Evolutionary conservation across 2,113 vertebrate species (phyloP).

Genomic region (Notothenia rossii): DNA sequence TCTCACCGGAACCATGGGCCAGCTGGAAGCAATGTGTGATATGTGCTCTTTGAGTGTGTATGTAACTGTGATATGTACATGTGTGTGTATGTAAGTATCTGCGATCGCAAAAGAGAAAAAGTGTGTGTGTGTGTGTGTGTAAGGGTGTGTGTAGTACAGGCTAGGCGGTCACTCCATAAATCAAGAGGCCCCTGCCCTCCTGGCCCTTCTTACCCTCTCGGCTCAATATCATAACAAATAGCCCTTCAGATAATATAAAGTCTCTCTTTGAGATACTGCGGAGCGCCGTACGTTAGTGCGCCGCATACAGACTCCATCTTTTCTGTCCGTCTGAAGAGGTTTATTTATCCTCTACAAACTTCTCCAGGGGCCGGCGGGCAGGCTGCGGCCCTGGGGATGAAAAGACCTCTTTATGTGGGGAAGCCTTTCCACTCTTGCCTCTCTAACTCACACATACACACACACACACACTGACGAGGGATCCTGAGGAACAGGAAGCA

Average conservation of each 20-base stretch:
- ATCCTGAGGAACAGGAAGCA: slow-evolving; percentile 46
- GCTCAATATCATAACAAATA: slow-evolving; percentile 74
- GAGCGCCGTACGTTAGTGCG: slow-evolving; percentile 21
- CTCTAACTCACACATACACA: slow-evolving; percentile 16
- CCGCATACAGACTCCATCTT: slow-evolving; percentile 61
- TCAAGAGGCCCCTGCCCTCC: slow-evolving; percentile 67
- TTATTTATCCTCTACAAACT: slow-evolving; percentile 82
- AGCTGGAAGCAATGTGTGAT: slow-evolving; percentile 73
- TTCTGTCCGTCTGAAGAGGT: slow-evolving; percentile 75
- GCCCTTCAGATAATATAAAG: slow-evolving; percentile 71
- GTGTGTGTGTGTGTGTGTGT: slow-evolving; percentile 29
- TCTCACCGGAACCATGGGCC: slow-evolving; percentile 48
- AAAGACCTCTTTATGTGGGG: slow-evolving; percentile 75
- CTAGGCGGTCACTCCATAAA: slow-evolving; percentile 71
- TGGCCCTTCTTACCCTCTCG: slow-evolving; percentile 44
- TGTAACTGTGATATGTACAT: slow-evolving; percentile 33
- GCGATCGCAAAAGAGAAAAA: slow-evolving; percentile 1
- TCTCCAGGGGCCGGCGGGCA: slow-evolving; percentile 63
- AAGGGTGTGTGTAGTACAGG: slow-evolving; percentile 2
- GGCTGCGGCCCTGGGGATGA: slow-evolving; percentile 64
- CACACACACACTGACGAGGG: slow-evolving; percentile 29
- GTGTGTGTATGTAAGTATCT: slow-evolving; percentile 34
- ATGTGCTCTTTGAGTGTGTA: slow-evolving; percentile 48
- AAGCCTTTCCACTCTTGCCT: slow-evolving; percentile 49
- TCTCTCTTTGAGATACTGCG: slow-evolving; percentile 65